These are phyloP conservation scores for Crypturellus undulatus DNA, from an alignment of 2,113 vertebrate genomes.

Conservation along the genomic window DNA sequence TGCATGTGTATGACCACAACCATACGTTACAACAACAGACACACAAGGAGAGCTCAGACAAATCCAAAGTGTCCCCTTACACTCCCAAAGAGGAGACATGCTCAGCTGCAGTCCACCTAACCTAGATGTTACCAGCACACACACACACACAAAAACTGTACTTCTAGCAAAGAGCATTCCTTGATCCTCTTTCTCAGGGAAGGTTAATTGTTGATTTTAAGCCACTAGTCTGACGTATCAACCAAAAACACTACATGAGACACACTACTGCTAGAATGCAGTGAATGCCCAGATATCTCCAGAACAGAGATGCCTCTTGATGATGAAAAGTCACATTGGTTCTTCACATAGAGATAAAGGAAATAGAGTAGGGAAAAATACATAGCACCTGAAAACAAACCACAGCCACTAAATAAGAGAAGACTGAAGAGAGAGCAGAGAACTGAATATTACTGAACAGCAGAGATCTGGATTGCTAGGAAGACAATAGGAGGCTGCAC, in stretches of 20 bases:
- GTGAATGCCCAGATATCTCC: background rate
- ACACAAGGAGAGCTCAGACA: background rate
- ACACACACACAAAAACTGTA: background rate
- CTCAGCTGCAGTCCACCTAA: background rate
- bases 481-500: background rate
- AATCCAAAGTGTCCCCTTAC: background rate
- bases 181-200: background rate
- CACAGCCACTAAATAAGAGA: background rate
- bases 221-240: background rate
- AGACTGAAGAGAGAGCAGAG: background rate
- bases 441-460: background rate
- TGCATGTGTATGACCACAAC: background rate
- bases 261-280: background rate
- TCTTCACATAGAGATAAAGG: background rate
- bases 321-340: fast-evolving
- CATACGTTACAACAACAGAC: background rate
- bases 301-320: background rate
- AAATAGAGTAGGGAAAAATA: background rate
- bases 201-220: background rate
- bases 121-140: background rate
- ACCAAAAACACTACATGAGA: background rate
- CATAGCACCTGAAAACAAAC: background rate
- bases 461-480: background rate
- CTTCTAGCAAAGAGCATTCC: background rate
- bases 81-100: background rate